Conservation (phyloP, 2,113 vertebrate species). For the Malurus alboscapulatus region DNA sequence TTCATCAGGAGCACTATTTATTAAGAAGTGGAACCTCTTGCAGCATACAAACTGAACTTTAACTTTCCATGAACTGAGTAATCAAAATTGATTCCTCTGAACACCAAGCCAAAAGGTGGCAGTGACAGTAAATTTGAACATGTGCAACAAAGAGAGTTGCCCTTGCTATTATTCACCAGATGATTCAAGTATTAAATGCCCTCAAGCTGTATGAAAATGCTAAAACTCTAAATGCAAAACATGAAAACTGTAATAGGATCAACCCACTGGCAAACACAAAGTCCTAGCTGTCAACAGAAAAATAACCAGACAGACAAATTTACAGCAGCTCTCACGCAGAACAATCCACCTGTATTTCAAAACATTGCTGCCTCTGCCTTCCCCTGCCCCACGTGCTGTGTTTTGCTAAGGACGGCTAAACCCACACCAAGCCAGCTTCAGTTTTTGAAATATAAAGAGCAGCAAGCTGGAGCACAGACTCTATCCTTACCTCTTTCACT, state of each 20-base stretch:
- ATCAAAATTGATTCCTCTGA: neutral
- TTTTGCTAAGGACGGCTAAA: neutral
- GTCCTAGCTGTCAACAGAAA: neutral
- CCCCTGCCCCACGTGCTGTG: too few relatives aligned
- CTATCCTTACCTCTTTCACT: conserved; percentile 88
- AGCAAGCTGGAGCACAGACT: rapidly evolving
- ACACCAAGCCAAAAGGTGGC: neutral
- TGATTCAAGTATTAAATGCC: neutral
- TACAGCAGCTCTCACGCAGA: neutral
- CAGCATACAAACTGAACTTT: neutral
- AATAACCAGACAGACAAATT: neutral
- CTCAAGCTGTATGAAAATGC: neutral
- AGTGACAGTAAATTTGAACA: neutral
- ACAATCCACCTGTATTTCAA: neutral
- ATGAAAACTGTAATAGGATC: neutral
- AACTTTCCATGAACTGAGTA: neutral
- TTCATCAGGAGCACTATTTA: neutral
- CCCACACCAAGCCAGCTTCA: rapidly evolving
- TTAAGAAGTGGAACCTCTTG: neutral
- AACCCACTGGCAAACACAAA: neutral
- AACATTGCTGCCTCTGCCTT: neutral
- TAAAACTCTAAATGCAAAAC: neutral
- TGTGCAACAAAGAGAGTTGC: neutral
- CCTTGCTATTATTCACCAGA: neutral
- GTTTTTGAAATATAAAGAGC: neutral